Base-by-base conservation (phyloP, 2,888 invertebrate genomes). In the Mechanitis messenoides region DNA sequence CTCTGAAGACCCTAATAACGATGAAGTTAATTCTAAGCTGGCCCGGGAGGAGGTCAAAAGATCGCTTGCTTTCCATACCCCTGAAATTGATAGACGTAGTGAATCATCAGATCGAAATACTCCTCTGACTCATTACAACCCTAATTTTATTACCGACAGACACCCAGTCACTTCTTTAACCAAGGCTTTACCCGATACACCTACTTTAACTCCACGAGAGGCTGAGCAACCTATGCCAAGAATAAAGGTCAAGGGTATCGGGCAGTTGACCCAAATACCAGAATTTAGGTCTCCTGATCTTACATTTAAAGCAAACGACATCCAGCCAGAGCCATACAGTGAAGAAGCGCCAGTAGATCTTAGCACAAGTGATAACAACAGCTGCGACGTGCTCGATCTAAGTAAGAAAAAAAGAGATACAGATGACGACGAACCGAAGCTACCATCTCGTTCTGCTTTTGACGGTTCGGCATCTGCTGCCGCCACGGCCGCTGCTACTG, bases 1-100 rank as follows among this genome's bases (percentile, higher is more conserved):
- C 0, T 95, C 94, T 1, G 96, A 96, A 85, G 96, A 96, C 75
- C 94, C 95, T 0, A 94, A 94, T 56, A 94, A 94, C 72, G 95
- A 95, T 68, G 94, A 95, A 72, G 86, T 92, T 0, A 92, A 90
- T 69, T 83, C 87, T 2, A 92, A 92, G 79, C 76, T 90, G 6
- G 83, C 86, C 53, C 80, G 91, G 53, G 92, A 91, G 63, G 92
- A 92, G 68, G 87, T 90, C 0, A 92, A 92, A 68, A 87, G 93
- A 69, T 85, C 92, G 9, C 83, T 91, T 9, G 81, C 91, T 53
- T 92, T 91, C 74, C 90, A 89, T 53, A 90, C 91, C 0, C 91
- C 91, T 35, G 92, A 92, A 66, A 74, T 79, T 11, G 91, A 91
- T 62, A 82, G 89, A 64, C 81, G 90, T 53, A 80, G 74, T 64